These are phyloP conservation scores for Papilio glaucus DNA, from an alignment of 1,140 invertebrate genomes.

Conservation along the genomic window DNA sequence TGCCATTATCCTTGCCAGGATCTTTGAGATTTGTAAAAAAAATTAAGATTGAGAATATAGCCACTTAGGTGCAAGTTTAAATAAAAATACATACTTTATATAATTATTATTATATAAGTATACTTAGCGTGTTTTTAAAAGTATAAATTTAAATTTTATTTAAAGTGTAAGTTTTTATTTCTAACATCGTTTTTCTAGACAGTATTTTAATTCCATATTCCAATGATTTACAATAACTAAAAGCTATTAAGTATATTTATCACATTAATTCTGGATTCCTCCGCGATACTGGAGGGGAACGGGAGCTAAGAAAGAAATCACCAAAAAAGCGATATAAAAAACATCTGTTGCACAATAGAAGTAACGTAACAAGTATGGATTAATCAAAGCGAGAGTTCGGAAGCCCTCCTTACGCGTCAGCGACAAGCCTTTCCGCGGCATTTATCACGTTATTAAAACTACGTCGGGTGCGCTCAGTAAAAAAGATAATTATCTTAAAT, in stretches of 20 bases:
- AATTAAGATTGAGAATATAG: no score
- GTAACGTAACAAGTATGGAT: slow-evolving; percentile 72
- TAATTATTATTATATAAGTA: no score
- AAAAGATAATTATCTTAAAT: slow-evolving; percentile 83
- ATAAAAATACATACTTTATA: no score
- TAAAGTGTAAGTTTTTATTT: background rate
- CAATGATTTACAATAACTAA: slow-evolving; percentile 30
- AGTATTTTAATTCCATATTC: slow-evolving; percentile 28
- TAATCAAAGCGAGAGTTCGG: slow-evolving; percentile 72
- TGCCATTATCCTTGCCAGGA: no score
- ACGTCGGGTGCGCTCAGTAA: slow-evolving; percentile 72
- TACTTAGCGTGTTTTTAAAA: no score
- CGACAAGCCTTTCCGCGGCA: slow-evolving; percentile 80
- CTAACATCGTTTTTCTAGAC: slow-evolving; percentile 4
- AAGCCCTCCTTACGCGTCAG: slow-evolving; percentile 78
- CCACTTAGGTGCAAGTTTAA: no score
- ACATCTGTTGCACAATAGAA: slow-evolving; percentile 80
- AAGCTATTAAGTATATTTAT: slow-evolving; percentile 19
- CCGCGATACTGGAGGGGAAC: background rate
- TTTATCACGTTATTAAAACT: slow-evolving; percentile 82
- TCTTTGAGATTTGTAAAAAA: no score
- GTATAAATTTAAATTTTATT: no score
- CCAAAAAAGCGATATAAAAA: slow-evolving; percentile 77
- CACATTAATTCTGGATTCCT: slow-evolving; percentile 67
- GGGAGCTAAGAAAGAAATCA: slow-evolving; percentile 43